Base-by-base conservation (phyloP, 2,888 invertebrate species). In the Lagria hirta region DNA sequence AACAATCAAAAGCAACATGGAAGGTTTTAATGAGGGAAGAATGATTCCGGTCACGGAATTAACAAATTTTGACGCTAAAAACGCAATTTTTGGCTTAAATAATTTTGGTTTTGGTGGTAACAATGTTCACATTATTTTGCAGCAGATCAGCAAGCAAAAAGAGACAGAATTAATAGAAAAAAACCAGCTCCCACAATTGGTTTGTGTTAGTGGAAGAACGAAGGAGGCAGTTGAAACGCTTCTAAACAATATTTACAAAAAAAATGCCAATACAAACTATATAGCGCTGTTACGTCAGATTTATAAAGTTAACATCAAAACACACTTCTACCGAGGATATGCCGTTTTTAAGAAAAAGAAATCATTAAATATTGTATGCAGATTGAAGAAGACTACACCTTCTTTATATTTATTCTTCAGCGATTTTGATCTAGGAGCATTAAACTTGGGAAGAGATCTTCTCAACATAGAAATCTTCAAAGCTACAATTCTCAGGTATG, bases 141-240 rank as follows among this genome's bases (percentile, higher is more conserved):
- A 79, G 62, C 79, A 83, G 27, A 70, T 80, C 35, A 64, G 73
- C 0, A 79, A 78, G 46, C 76, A 60, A 21, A 85, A 83, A 72
- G 69, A 78, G 0, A 84, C 84, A 63, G 72, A 75, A 2, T 49
- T 50, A 2, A 83, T 79, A 7, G n/a, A n/a, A n/a, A n/a, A n/a
- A 82, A 86, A 87, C 55, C 76, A 81, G 53, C 64, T 85, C 0
- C 86, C 86, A 0, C 79, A 89, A 29, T 69, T 93, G 24, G 79
- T 88, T 7, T 78, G 80, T 28, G 80, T 77, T 46, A 85, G 88
- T 15, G 90, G 91, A 0, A 79, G 94, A 33, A 88, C 88, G 2
- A 18, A 40, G 15, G 27, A 27, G n/a, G 17, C 41, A 6, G 26
- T 44, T 16, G 6, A 2, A 3, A 7, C 16, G 15, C 7, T 44